Percentiles rank a stretch among this genome's conserved stretches.
These are phyloP conservation scores for Taxidea taxus DNA, from an alignment of 2,113 vertebrate species.

Conservation along the genomic window DNA sequence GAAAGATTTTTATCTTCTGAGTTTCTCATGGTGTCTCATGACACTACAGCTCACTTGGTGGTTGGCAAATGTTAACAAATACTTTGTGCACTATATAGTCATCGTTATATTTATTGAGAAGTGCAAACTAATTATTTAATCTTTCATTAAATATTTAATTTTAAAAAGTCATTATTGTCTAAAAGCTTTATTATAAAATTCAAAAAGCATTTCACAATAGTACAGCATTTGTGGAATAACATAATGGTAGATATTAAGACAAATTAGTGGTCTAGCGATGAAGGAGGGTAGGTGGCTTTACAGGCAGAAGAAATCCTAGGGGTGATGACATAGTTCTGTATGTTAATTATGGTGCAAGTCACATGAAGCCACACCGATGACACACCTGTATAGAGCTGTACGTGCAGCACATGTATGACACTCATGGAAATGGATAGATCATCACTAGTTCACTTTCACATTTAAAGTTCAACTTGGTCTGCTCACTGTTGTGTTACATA, in stretches of 20 bases:
- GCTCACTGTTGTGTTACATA: neutral
- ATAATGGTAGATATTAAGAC: neutral
- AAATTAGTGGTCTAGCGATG: neutral
- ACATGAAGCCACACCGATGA: neutral
- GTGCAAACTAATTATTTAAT: neutral
- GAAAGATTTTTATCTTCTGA: neutral
- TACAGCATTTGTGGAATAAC: neutral
- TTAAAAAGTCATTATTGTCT: neutral
- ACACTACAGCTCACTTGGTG: neutral
- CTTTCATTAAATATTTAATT: neutral
- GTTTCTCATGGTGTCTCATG: neutral
- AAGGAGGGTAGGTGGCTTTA: neutral
- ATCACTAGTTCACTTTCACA: neutral
- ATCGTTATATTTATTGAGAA: neutral
- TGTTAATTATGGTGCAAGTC: neutral
- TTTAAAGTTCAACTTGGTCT: neutral
- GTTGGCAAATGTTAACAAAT: neutral
- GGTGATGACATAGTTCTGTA: neutral
- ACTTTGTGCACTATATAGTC: neutral
- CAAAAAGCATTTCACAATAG: neutral
- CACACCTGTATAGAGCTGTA: neutral
- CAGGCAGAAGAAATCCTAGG: neutral
- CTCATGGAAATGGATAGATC: neutral
- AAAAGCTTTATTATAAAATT: neutral
- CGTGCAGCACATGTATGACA: neutral